Percentiles rank a stretch among this genome's conserved stretches.
Conservation (phyloP, 2,888 invertebrate genomes). For the Laspeyria flexula region DNA sequence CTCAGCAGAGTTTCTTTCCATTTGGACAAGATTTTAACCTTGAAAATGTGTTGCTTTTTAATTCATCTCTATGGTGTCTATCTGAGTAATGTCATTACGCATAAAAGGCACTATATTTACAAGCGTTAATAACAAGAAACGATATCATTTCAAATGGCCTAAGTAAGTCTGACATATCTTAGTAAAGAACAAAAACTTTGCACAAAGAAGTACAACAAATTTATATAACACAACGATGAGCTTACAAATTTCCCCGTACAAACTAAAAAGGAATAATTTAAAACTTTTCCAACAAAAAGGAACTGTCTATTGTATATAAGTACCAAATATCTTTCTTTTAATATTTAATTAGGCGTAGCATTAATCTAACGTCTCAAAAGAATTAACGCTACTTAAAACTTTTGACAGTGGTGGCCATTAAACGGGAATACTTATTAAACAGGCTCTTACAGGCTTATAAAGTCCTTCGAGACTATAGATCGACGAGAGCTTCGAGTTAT, state of each 20-base stretch:
- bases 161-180: neutral
- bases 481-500: neutral
- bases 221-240: neutral
- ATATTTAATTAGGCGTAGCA: constrained; percentile 48
- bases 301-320: constrained; percentile 13
- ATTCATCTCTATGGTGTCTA: too few species aligned
- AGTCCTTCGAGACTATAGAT: neutral
- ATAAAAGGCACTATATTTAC: too few species aligned
- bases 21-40: too few species aligned
- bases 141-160: too few species aligned
- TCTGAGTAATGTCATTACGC: too few species aligned
- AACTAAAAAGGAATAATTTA: constrained; percentile 19
- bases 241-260: neutral
- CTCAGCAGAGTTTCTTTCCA: too few species aligned
- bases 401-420: constrained; percentile 46
- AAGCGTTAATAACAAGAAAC: too few species aligned
- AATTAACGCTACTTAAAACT: constrained; percentile 47
- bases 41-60: too few species aligned
- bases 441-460: constrained; percentile 35
- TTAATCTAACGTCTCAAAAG: constrained; percentile 49
- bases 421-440: constrained; percentile 37
- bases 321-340: constrained; percentile 34
- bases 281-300: constrained; percentile 22
- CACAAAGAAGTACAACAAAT: neutral
- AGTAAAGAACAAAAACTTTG: neutral